These are phyloP conservation scores for Rhinogobius similis DNA, from an alignment of 2,113 vertebrate species.

Conservation along the genomic window DNA sequence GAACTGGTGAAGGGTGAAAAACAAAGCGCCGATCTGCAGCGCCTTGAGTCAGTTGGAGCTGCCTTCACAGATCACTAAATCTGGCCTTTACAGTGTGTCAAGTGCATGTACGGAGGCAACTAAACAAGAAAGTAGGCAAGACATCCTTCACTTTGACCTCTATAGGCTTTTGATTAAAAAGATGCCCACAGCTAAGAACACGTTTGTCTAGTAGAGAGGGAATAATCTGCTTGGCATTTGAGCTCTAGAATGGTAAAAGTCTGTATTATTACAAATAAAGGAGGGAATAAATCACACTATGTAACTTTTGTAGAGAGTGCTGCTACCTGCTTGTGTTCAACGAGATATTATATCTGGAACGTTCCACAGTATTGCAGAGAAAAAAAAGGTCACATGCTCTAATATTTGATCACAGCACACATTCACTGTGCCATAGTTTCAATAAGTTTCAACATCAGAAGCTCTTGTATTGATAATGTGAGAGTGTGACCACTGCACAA, in stretches of 20 bases:
- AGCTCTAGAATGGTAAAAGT: not conserved
- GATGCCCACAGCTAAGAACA: constrained; percentile 16
- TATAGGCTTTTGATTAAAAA: constrained; percentile 29
- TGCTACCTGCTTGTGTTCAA: not conserved
- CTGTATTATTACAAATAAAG: not conserved
- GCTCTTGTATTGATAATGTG: no score
- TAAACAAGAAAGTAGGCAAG: constrained; percentile 38
- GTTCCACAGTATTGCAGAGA: no score
- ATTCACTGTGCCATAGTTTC: no score
- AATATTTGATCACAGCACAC: no score
- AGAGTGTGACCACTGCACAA: no score
- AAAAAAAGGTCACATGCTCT: no score
- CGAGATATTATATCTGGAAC: no score
- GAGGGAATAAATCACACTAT: not conserved
- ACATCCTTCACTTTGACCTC: constrained; percentile 30
- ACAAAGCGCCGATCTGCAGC: constrained; percentile 42
- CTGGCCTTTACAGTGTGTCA: constrained; percentile 37
- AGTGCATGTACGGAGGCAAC: constrained; percentile 28
- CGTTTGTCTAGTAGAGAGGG: not conserved
- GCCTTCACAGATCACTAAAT: constrained; percentile 36
- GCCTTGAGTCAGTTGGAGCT: constrained; percentile 39
- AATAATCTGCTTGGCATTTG: not conserved
- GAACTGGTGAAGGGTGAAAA: constrained; percentile 45
- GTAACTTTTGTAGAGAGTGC: not conserved
- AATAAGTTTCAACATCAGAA: no score